Conservation (phyloP, 2,888 invertebrate species). For the Apocheima hispidaria region DNA sequence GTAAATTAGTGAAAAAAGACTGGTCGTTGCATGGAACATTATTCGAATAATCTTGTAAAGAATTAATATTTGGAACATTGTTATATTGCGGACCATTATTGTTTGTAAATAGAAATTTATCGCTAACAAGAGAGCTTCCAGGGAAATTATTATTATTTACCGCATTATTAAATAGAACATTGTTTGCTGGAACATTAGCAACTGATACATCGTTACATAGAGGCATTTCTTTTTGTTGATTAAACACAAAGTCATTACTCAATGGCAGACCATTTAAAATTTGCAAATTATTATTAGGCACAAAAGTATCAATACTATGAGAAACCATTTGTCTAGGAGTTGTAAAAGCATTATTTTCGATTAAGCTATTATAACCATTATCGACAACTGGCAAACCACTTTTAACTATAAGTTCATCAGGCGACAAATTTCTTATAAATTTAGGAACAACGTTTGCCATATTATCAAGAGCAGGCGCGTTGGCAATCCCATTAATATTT, state of each 20-base stretch:
- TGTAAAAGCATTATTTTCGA: slow-evolving; percentile 15
- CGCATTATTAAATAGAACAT: slow-evolving; percentile 3
- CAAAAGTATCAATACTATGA: not conserved
- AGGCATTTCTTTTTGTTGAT: not conserved
- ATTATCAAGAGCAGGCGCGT: slow-evolving; percentile 13
- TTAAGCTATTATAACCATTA: not conserved
- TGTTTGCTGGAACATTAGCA: not conserved
- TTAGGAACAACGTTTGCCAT: slow-evolving; percentile 21
- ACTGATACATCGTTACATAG: slow-evolving; percentile 5
- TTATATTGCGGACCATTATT: slow-evolving; percentile 7
- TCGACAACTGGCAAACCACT: slow-evolving; percentile 19
- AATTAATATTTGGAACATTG: not conserved
- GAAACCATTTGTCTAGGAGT: not conserved
- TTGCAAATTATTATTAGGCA: slow-evolving; percentile 2
- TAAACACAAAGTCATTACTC: slow-evolving; percentile 1
- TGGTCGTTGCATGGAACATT: slow-evolving; percentile 1
- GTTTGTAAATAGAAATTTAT: not conserved
- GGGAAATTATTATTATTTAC: slow-evolving; percentile 6
- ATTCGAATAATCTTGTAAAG: slow-evolving; percentile 2
- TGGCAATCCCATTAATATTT: slow-evolving; percentile 9
- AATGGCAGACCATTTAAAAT: not conserved
- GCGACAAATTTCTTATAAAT: slow-evolving; percentile 23
- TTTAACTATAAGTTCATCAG: slow-evolving; percentile 18
- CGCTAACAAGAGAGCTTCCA: not conserved
- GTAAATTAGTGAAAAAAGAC: not conserved